These are phyloP conservation scores for Clostera curtula DNA, from an alignment of 2,888 invertebrate genomes.

Conservation along the genomic window DNA sequence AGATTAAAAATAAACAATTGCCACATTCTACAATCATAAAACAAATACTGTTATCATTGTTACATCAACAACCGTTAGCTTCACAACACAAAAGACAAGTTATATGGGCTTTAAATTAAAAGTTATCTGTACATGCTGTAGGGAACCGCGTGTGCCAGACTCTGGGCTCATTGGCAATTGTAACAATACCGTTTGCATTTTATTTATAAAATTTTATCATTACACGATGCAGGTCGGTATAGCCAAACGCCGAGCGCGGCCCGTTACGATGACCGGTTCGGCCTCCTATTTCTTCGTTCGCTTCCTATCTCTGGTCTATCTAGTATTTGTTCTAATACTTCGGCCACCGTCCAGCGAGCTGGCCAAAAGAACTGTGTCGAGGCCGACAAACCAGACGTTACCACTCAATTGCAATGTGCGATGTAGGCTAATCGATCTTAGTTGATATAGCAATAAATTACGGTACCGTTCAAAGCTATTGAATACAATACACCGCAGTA, in stretches of 20 bases:
- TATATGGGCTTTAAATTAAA: no score
- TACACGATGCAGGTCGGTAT: conserved; percentile 10
- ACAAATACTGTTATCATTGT: no score
- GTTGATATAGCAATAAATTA: conserved; percentile 23
- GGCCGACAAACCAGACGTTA: conserved; percentile 36
- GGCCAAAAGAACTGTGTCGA: conserved; percentile 54
- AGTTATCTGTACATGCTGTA: no score
- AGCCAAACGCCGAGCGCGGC: conserved; percentile 14
- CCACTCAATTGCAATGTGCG: conserved; percentile 19
- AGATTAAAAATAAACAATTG: no score
- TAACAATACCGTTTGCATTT: not conserved
- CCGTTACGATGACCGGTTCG: conserved; percentile 41
- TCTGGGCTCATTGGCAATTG: no score
- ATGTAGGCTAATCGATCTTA: conserved; percentile 39
- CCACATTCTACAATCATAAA: no score
- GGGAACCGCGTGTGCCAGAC: not conserved
- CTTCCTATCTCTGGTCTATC: conserved; percentile 49
- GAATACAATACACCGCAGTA: conserved; percentile 20
- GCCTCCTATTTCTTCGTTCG: conserved; percentile 34
- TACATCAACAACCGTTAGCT: no score
- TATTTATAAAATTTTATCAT: conserved; percentile 13
- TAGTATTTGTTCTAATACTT: conserved; percentile 35
- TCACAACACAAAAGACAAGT: no score
- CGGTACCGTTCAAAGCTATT: conserved; percentile 16
- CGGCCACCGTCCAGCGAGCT: conserved; percentile 48